Base-by-base conservation (phyloP, 2,888 invertebrate genomes). In the Pyrocoelia pectoralis region DNA sequence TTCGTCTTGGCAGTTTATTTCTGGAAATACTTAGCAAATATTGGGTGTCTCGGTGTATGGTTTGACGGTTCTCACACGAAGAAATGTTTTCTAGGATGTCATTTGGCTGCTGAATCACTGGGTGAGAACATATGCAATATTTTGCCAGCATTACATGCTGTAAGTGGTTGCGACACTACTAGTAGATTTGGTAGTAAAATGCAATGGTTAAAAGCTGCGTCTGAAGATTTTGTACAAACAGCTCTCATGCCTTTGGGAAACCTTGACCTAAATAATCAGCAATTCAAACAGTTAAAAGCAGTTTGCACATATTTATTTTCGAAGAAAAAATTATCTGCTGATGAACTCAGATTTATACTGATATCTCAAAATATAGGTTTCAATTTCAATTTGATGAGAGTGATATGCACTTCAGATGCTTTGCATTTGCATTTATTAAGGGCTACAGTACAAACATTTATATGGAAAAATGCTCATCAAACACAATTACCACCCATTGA, bases 401-500 rank as follows among this genome's bases (percentile, higher is more conserved):
- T 71, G 56, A 72, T 71, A 60, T 72, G 71, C 64, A 70, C 59
- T 55, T 72, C 65, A 70, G 68, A 69, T 69, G 65, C 48, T 14
- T 28, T 48, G 14, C 65, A 71, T 70, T 70, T 68, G 58, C 68
- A 71, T 71, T 65, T 61, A 29, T 70, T 70, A 70, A 69, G 65
- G 59, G 71, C 69, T 69, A 55, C 69, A 69, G 70, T 56, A 71
- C 70, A 70, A 72, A 72, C 67, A 65, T 69, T 48, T 68, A 40
- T 69, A 55, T 70, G 67, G 65, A 66, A 46, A 66, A 67, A 71
- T 70, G n/a, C n/a, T n/a, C n/a, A n/a, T n/a, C n/a, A n/a, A n/a
- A n/a, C n/a, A 66, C 68, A n/a, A n/a, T n/a, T n/a, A n/a, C n/a
- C n/a, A n/a, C 64, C 56, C 54, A 68, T 70, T 71, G 66, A 72